Conservation (phyloP, 2,888 invertebrate species). For the Synergus japonicus region DNA sequence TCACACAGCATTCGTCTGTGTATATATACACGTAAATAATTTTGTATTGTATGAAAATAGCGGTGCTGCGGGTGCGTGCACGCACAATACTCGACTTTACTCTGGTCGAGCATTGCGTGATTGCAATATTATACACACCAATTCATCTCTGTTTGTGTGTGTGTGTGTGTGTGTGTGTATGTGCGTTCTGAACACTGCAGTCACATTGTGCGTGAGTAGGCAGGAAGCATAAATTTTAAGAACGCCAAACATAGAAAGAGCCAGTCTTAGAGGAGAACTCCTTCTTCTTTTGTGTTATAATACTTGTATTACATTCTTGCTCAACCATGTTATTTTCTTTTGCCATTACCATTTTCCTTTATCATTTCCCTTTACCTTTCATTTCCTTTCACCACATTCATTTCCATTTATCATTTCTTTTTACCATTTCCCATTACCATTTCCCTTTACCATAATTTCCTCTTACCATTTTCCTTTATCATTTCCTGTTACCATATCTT, state of each 20-base stretch:
- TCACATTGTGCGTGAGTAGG: slow-evolving; percentile 56
- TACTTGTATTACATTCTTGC: slow-evolving; percentile 5
- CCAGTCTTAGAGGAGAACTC: slow-evolving; percentile 33
- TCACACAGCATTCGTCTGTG: no score
- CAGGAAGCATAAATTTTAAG: slow-evolving; percentile 76
- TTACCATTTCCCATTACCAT: no score
- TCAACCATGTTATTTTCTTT: neutral
- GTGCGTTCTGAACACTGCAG: slow-evolving; percentile 37
- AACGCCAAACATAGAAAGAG: slow-evolving; percentile 69
- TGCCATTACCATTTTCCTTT: neutral
- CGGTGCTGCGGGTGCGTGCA: slow-evolving; percentile 11
- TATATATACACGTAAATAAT: neutral
- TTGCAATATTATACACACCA: slow-evolving; percentile 34
- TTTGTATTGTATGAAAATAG: slow-evolving; percentile 19
- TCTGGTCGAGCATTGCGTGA: slow-evolving; percentile 38
- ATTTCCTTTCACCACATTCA: no score
- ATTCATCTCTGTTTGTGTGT: no score
- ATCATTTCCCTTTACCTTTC: no score
- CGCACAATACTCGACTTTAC: slow-evolving; percentile 28
- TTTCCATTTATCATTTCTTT: neutral
- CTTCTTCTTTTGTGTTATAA: slow-evolving; percentile 25
- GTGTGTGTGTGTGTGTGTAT: no score
- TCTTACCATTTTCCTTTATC: no score
- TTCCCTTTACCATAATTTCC: no score
- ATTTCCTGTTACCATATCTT: no score